Conservation (phyloP, 2,888 invertebrate species). For the Tipula vernalis region DNA sequence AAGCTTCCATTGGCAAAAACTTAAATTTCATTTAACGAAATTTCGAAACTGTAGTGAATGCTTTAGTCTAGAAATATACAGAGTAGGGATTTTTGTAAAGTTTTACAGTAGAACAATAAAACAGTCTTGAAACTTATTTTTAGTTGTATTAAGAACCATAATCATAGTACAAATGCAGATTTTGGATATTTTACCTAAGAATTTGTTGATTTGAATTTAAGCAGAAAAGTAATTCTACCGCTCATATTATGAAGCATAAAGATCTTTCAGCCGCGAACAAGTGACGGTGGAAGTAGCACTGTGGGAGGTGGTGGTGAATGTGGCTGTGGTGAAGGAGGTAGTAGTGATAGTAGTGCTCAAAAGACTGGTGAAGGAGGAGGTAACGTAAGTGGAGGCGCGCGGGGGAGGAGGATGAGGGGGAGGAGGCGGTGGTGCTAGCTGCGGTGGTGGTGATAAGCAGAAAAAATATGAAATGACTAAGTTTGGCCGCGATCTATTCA, state of each 20-base stretch:
- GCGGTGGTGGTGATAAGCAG: conserved; percentile 9
- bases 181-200: no score
- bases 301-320: neutral
- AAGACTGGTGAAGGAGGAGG: neutral
- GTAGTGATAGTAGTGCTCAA: neutral
- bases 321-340: neutral
- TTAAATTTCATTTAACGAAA: no score
- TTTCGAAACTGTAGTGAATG: no score
- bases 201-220: no score
- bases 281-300: neutral
- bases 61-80: no score
- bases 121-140: no score
- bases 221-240: conserved; percentile 32
- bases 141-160: no score
- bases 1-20: no score
- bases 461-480: conserved; percentile 20
- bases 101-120: no score
- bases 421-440: neutral
- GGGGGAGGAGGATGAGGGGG: neutral
- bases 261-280: conserved; percentile 11
- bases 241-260: conserved; percentile 35
- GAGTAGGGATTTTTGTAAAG: no score
- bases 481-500: conserved; percentile 34
- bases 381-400: neutral
- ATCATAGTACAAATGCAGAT: no score